These are phyloP conservation scores for Stenotaenia linearis DNA, from an alignment of 2,888 invertebrate genomes.

Conservation along the genomic window DNA sequence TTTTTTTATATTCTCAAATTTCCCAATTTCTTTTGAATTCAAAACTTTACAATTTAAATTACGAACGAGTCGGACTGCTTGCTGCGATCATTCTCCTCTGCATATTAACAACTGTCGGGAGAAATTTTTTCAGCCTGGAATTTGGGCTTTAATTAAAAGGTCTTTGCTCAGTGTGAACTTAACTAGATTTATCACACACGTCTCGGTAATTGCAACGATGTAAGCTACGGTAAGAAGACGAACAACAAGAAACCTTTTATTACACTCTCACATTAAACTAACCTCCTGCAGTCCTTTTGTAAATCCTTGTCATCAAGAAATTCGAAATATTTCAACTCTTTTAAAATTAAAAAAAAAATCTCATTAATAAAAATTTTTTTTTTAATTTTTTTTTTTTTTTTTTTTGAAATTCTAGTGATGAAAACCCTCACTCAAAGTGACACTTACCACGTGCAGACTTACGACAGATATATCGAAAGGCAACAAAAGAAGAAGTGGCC, in stretches of 20 bases:
- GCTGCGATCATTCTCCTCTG: conserved; percentile 1
- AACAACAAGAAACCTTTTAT: background rate
- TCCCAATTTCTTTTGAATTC: background rate
- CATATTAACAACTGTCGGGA: background rate
- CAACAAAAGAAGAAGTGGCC: background rate
- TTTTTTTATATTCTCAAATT: background rate
- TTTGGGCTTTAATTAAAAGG: conserved; percentile 26
- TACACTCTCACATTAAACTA: background rate
- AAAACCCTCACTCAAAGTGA: conserved; percentile 16
- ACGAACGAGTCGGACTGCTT: conserved; percentile 1
- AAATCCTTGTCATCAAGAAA: conserved; percentile 6
- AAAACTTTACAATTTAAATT: background rate
- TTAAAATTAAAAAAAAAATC: background rate
- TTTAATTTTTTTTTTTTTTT: background rate
- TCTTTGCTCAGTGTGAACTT: conserved; percentile 24
- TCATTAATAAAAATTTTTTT: background rate
- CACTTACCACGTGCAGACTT: background rate
- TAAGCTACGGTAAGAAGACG: background rate
- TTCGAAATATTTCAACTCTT: background rate
- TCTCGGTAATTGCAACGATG: conserved; percentile 22
- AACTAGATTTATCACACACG: conserved; percentile 23
- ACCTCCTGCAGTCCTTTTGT: conserved; percentile 12
- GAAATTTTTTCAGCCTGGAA: background rate
- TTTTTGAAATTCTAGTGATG: conserved; percentile 6
- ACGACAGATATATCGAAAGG: background rate